Evolutionary conservation across 2,888 invertebrate species (phyloP), one percentile per base, ranked within the genome.

Genomic region (Lottia gigantea): DNA sequence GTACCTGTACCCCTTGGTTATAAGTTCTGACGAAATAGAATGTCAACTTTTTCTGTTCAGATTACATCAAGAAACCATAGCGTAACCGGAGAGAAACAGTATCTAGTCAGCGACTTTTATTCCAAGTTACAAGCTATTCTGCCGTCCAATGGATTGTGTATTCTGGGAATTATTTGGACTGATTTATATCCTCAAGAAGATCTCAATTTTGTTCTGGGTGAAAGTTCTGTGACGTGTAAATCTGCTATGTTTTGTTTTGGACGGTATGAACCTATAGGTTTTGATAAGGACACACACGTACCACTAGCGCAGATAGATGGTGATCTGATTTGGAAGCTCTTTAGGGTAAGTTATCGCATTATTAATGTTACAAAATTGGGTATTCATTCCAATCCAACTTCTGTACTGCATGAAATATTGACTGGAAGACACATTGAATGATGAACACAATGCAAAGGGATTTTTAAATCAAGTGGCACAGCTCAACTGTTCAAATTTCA

Each of bases 201-300:
- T 55, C 76, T 83, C 67, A 87, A 87, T 67, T 87, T 87, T 82
- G 84, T 84, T 8, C 80, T 87, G 14, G 87, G 87, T 2, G 82
- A 86, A 72, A 83, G 85, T 2, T 80, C 82, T 3, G 70, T 74
- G 25, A 40, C 67, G 7, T 74, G 80, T 45, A 76, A 76, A 40
- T 74, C 83, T 40, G 87, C 82, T 15, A 79, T 82, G 16, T 79
- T 86, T 64, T 84, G 85, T 73, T 87, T 87, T 80, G 86, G 86
- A 15, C 70, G 85, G 65, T 85, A 76, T 80, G 84, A 85, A 69
- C 83, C 85, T 2, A 83, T 80, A 67, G 63, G 74, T 12, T 85
- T 74, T 70, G 70, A 81, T 61, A 66, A 75, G n/a, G 76, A 75
- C 46, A 74, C 67, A 12, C 76, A 78, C 47, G 70, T 74, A 65